Evolutionary conservation across 2,888 invertebrate species (phyloP), one percentile per base, ranked within the genome.

Genomic region (Melanophora roralis): DNA sequence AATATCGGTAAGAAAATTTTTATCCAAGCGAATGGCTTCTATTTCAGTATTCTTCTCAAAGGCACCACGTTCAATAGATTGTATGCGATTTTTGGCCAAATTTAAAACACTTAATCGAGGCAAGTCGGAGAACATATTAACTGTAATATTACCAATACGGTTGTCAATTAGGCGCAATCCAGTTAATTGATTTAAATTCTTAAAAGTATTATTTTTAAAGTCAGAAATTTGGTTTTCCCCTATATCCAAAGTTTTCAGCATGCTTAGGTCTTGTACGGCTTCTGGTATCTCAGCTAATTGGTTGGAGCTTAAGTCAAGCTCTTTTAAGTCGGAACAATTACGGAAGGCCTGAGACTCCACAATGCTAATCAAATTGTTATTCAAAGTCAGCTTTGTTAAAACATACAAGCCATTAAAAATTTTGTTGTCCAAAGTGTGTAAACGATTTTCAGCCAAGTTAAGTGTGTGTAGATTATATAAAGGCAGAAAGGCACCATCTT

Each of bases 91-190:
- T 87, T 96, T 94, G 49, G 97, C 96, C 80, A 97, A 92, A 91
- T 97, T 97, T 21, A 97, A 91, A 51, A 96, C 95, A 91, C 96
- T 95, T 85, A 97, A 91, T 84, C 94, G 94, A 2, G 95, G 95
- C 87, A 96, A 90, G 88, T 96, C 95, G 93, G 95, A 94, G 87
- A 97, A 94, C 95, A 96, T 97, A 84, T 95, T 96, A 83, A 93
- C 93, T 60, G 94, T 94, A 82, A 95, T 92, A 91, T 95, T 96
- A 69, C 95, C 95, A 86, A 96, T 95, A 87, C 95, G 94, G 90
- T 98, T 98, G 86, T 97, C 96, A 84, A 97, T 97, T 85, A 98
- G 89, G 67, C 97, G 92, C 75, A 98, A 91, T 16, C 96, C 96
- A 69, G 96, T 96, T 83, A 98, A 91, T 89, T 97, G 96, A 84